Evolutionary conservation across 2,113 vertebrate species (phyloP), one percentile per base, ranked within the genome.

Genomic region (Lagopus muta): DNA sequence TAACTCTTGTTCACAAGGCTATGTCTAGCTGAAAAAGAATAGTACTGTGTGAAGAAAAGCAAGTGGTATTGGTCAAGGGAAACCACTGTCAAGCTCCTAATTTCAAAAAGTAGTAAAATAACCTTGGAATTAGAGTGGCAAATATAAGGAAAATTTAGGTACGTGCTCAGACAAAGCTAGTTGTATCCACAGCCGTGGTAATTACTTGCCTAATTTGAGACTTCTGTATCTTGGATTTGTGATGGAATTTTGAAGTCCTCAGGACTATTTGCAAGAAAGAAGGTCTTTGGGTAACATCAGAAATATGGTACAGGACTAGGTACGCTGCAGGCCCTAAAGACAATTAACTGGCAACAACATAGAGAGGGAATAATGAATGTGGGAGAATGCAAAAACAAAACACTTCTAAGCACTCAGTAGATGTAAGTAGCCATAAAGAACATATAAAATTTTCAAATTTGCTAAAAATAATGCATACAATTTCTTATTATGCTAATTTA

Each of bases 191-290:
- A 76, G 61, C 27, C 27, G 25, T 55, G 30, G 54, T 87, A 76
- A 82, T 91, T 91, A 82, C 34, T 64, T 36, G 60, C 28, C 42
- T 92, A 74, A 80, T 88, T 85, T 92, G 36, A 89, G 47, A 70
- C 13, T 47, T 80, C 52, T 58, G 7, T 79, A 4, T 73, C 58
- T 78, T 70, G 25, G 57, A 38, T 78, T 84, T 21, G 25, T 16
- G 48, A 38, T 25, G 32, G 21, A 78, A 10, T 43, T 54, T 77
- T 82, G 67, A 91, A 89, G 43, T 48, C 67, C 87, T 89, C 42
- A n/a, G 60, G 47, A 86, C 3, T 54, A 52, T 58, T 73, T 88
- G 79, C 71, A 92, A 70, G 55, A 77, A n/a, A 70, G 71, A 79
- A 62, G 30, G 25, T 30, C 50, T 87, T 66, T 73, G 24, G 14